Conservation (phyloP, 2,888 invertebrate species). For the Uloborus plumipes region DNA sequence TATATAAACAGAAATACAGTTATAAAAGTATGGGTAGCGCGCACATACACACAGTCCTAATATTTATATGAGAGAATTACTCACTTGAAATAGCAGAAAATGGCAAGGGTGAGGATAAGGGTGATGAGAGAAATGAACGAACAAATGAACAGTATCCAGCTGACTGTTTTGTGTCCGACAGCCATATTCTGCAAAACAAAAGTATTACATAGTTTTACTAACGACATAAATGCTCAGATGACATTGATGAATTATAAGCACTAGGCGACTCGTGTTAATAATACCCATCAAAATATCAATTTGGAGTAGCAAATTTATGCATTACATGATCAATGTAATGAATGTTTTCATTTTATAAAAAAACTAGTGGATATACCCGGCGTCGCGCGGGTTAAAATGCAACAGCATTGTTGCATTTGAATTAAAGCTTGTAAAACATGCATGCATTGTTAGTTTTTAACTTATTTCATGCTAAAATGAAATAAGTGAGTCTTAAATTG, state of each 20-base stretch:
- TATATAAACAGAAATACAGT: not conserved
- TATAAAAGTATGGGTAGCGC: no score
- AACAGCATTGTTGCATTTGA: no score
- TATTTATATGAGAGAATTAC: slow-evolving; percentile 45
- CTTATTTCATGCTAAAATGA: no score
- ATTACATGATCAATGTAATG: not conserved
- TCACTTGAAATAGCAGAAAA: slow-evolving; percentile 73
- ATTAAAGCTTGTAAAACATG: no score
- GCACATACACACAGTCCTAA: not conserved
- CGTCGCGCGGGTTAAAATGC: no score
- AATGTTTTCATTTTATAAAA: not conserved
- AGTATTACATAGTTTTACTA: not conserved
- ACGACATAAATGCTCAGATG: not conserved
- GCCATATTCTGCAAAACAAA: slow-evolving; percentile 40
- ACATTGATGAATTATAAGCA: not conserved
- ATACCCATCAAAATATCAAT: no score
- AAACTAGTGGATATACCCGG: no score
- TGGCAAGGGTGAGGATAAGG: slow-evolving; percentile 71
- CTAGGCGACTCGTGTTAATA: not conserved
- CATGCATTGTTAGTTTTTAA: no score
- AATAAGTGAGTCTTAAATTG: no score
- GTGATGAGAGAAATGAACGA: slow-evolving; percentile 71
- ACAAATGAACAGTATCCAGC: slow-evolving; percentile 72
- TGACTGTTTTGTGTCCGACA: slow-evolving; percentile 68
- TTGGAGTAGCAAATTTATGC: not conserved